phyloP scores from a whole-genome alignment of 37 sponge, comb jelly and placozoan genomes.

The Halisarca cf. caerulea region DNA sequence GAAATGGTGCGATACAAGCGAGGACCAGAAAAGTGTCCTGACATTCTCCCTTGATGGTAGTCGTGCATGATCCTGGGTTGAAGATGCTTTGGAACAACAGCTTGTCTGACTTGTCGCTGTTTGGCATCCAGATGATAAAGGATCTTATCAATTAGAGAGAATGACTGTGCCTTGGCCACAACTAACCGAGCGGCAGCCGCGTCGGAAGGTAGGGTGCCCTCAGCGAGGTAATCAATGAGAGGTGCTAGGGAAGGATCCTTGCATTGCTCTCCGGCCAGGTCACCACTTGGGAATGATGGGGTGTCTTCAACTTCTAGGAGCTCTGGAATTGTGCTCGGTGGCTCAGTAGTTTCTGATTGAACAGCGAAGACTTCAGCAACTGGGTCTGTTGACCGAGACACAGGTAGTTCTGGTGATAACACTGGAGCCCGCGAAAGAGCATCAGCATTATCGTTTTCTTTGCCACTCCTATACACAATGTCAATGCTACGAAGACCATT shows the following conservation, averaged over 20 bases:
- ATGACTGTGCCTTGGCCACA: not conserved
- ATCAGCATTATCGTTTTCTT: conserved; percentile 14
- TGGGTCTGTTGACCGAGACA: no score
- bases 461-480: conserved; percentile 6
- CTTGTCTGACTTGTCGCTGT: conserved; percentile 7
- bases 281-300: no score
- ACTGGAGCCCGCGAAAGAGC: conserved; percentile 21
- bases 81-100: conserved; percentile 59
- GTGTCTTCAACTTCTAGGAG: conserved; percentile 2
- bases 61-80: conserved; percentile 10
- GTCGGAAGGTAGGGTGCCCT: conserved; percentile 30
- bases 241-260: conserved; percentile 21
- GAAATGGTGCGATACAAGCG: conserved; percentile 16
- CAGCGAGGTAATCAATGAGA: conserved; percentile 22
- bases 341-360: conserved; percentile 8
- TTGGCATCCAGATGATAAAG: conserved; percentile 46
- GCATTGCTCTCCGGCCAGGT: conserved; percentile 38
- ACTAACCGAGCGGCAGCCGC: not conserved
- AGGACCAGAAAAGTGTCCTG: conserved; percentile 60
- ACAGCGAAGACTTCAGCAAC: not conserved
- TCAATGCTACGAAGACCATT: conserved; percentile 14
- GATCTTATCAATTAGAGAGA: conserved; percentile 38
- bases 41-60: conserved; percentile 34
- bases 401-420: not conserved
- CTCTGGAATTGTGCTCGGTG: not conserved